A percentile compares a stretch with the other conserved stretches of the same genome.
phyloP scores from a whole-genome alignment of 2,113 vertebrate species.

The Misgurnus anguillicaudatus region DNA sequence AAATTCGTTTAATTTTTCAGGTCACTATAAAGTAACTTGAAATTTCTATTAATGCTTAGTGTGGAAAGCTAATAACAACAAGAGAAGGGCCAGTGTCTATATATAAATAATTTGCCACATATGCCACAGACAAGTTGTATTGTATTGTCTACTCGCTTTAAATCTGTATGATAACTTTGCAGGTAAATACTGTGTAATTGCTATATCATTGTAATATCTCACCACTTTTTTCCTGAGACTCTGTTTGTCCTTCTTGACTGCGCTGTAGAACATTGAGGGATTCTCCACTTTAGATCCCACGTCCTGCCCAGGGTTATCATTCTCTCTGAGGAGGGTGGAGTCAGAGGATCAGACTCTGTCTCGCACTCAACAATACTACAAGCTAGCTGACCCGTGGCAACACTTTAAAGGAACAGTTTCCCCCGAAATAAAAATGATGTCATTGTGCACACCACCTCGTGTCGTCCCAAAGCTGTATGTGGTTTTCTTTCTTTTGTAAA shows the following conservation, averaged over 20 bases:
- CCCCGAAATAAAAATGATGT: not conserved
- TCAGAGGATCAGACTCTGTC: constrained; percentile 78
- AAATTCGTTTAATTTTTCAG: not conserved
- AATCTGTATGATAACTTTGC: constrained; percentile 49
- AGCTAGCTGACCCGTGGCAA: constrained; percentile 67
- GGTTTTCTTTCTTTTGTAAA: not conserved
- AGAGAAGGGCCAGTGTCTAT: not conserved
- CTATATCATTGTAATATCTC: constrained; percentile 74
- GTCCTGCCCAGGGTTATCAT: constrained; percentile 85
- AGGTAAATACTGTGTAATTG: constrained; percentile 61
- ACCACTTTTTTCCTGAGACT: constrained; percentile 91
- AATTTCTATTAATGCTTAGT: not conserved
- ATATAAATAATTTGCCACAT: constrained; percentile 13
- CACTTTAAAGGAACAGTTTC: constrained; percentile 55
- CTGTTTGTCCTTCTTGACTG: constrained; percentile 87
- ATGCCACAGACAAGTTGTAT: not conserved
- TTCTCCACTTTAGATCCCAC: constrained; percentile 82
- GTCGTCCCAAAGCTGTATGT: not conserved
- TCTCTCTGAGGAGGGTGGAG: constrained; percentile 83
- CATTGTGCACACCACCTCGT: not conserved
- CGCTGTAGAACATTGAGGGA: constrained; percentile 85
- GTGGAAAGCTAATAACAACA: constrained; percentile 28
- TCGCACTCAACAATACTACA: constrained; percentile 57
- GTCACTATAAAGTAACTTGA: not conserved
- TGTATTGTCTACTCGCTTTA: not conserved